Evolutionary conservation across 2,113 vertebrate species (phyloP), one percentile per base, ranked within the genome.

Genomic region (Emydocephalus ijimae): DNA sequence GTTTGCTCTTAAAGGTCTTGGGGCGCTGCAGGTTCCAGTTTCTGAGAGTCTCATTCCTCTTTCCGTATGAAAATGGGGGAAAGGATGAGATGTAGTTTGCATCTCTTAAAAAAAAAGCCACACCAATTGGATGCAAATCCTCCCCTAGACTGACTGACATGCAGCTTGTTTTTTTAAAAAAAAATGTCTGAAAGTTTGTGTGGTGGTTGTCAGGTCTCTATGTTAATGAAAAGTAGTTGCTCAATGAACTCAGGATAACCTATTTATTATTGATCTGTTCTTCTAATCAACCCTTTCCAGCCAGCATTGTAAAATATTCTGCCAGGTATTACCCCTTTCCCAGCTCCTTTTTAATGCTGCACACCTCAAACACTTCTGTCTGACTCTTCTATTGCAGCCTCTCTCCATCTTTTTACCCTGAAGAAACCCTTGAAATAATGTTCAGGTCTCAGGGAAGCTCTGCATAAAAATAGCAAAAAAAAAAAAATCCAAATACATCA

Each of bases 181-280:
- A 92, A 91, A 54, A 85, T 93, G 92, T 90, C 88, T 93, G 92
- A 90, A 90, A 90, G 74, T 90, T 93, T 90, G 81, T 93, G 92
- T 90, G 92, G 92, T 93, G 92, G 89, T 93, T 90, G 92, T 93
- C 90, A 85, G 88, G 89, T 93, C 74, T 93, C 92, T 93, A 43
- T 93, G 92, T 93, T 92, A 87, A 93, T 14, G 0, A 85, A 94
- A 90, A 93, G 95, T 91, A 94, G 88, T 88, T 69, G 4, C 95
- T 94, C 93, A 11, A 91, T 15, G 91, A 64, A 94, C 97, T 97
- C 97, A 97, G 97, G 97, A 97, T 93, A 90, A 95, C 18, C 94
- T 97, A 97, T 97, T 97, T 97, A 97, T 97, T 97, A 2, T 95
- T 92, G 87, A 91, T 87, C 94, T 64, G 69, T 91, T 93, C 56